Percentiles rank a stretch among this genome's conserved stretches.
Evolutionary conservation across 2,888 invertebrate species (phyloP).

Genomic region (Eurois occulta): DNA sequence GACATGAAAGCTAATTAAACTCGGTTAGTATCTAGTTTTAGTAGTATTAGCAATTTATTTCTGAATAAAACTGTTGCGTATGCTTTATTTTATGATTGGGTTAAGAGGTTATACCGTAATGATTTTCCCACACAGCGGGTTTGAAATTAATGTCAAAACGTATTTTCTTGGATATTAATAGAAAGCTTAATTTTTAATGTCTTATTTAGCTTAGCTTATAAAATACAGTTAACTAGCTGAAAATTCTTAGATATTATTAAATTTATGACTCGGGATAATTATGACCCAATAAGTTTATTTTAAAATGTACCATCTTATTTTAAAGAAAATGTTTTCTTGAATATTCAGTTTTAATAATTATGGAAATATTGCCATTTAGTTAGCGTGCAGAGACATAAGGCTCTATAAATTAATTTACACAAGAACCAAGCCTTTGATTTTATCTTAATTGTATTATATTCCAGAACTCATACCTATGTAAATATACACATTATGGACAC

Average conservation of each 20-base stretch:
- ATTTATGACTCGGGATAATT: background rate
- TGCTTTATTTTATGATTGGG: constrained; percentile 45
- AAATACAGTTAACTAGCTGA: background rate
- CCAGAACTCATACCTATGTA: constrained; percentile 42
- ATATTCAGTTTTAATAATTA: constrained; percentile 19
- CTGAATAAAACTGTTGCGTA: constrained; percentile 30
- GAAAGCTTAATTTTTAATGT: background rate
- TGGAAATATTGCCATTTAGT: constrained; percentile 46
- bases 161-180: background rate
- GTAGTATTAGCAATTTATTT: constrained; percentile 19
- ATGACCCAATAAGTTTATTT: background rate
- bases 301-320: background rate
- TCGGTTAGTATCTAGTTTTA: constrained; percentile 34
- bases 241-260: background rate
- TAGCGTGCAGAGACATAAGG: constrained; percentile 20
- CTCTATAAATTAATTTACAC: constrained; percentile 47
- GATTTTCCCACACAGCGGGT: constrained; percentile 13
- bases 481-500: constrained; percentile 27
- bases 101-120: constrained; percentile 35
- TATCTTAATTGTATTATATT: constrained; percentile 61
- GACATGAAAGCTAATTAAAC: background rate
- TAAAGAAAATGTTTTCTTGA: background rate
- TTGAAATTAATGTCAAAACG: background rate
- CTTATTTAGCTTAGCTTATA: background rate
- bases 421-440: constrained; percentile 58